These are phyloP conservation scores for Protobothrops mucrosquamatus DNA, from an alignment of 2,113 vertebrate species.

Conservation along the genomic window DNA sequence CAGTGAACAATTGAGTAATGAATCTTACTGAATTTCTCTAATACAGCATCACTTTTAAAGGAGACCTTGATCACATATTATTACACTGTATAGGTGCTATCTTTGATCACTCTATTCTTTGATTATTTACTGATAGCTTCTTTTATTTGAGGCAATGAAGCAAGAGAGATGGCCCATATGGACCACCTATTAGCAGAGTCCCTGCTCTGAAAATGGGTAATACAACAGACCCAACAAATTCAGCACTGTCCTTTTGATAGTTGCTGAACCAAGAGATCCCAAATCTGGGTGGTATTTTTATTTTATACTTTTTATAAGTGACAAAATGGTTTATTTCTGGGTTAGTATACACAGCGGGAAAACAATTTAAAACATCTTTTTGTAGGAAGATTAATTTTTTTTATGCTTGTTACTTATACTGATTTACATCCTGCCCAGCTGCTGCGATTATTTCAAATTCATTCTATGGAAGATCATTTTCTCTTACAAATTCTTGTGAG, in stretches of 20 bases:
- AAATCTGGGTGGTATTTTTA: background rate
- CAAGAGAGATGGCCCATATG: background rate
- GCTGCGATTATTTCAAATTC: background rate
- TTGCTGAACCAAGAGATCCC: background rate
- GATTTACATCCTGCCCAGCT: background rate
- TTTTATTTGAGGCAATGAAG: background rate
- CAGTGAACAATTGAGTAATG: background rate
- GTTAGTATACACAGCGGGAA: background rate
- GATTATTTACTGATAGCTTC: background rate
- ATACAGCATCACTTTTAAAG: background rate
- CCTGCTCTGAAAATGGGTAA: background rate
- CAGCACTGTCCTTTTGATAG: background rate
- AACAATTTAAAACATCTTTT: background rate
- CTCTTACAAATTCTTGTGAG: conserved; percentile 18
- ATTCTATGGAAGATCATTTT: background rate
- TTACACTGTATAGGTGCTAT: background rate
- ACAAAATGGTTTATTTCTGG: background rate
- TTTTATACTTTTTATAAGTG: background rate
- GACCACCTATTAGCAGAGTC: background rate
- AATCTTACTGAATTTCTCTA: background rate
- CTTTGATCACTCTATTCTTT: background rate
- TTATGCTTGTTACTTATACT: background rate
- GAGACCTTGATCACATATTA: background rate
- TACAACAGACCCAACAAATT: background rate
- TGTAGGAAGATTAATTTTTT: background rate